Evolutionary conservation across 2,888 invertebrate genomes (phyloP).

Genomic region (Tortricodes alternella): DNA sequence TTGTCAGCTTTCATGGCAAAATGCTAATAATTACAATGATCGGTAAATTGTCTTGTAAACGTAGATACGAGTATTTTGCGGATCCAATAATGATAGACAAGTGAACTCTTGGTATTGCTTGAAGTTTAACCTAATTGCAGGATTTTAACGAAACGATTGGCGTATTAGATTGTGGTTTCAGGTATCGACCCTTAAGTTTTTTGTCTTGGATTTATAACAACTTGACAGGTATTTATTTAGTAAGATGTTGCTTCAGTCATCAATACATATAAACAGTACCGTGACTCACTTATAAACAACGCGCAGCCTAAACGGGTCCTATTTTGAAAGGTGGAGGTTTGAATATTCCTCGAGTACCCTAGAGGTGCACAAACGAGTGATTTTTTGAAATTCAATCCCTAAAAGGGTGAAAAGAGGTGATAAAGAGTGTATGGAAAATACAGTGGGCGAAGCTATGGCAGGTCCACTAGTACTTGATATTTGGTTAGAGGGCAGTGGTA

Average conservation of each 20-base stretch:
- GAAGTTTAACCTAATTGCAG: neutral
- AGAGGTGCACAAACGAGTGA: too few species aligned
- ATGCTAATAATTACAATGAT: neutral
- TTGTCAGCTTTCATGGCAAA: neutral
- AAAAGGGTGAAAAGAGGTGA: too few species aligned
- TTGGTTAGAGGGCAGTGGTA: too few species aligned
- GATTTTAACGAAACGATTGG: neutral
- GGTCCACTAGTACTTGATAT: too few species aligned
- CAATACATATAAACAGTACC: neutral
- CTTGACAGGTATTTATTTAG: conserved; percentile 4
- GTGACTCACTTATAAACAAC: too few species aligned
- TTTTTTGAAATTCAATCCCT: too few species aligned
- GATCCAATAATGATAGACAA: conserved; percentile 11
- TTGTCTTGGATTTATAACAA: conserved; percentile 2
- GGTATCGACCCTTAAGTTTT: neutral
- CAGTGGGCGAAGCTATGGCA: too few species aligned
- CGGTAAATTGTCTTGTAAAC: conserved; percentile 2
- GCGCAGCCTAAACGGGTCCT: too few species aligned
- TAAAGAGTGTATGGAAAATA: too few species aligned
- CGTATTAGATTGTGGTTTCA: neutral
- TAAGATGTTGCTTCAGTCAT: neutral
- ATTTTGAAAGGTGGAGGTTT: too few species aligned
- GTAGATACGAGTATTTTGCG: too few species aligned
- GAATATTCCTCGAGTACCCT: too few species aligned
- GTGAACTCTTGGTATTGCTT: neutral